Evolutionary conservation across 2,888 invertebrate species (phyloP).

Genomic region (Mechanitis mazaeus): DNA sequence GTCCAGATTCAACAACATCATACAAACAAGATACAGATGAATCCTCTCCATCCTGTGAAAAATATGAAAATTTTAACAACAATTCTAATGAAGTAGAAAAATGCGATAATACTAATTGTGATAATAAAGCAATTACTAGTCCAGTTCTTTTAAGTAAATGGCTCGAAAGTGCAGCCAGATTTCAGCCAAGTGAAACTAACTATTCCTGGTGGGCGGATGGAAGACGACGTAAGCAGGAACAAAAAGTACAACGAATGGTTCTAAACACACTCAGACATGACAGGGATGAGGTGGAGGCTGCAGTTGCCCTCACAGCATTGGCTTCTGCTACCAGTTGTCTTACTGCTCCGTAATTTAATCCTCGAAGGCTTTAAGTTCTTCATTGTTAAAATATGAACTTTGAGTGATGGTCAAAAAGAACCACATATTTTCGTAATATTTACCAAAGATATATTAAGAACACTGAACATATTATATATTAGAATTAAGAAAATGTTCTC

Average conservation of each 20-base stretch:
- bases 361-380: slow-evolving; percentile 8
- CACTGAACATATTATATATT: neutral
- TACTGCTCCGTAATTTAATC: slow-evolving; percentile 42
- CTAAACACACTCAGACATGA: slow-evolving; percentile 70
- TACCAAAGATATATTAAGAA: neutral
- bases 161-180: slow-evolving; percentile 85
- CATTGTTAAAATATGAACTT: neutral
- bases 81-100: slow-evolving; percentile 50
- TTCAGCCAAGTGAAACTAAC: slow-evolving; percentile 83
- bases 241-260: slow-evolving; percentile 41
- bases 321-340: slow-evolving; percentile 67
- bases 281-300: slow-evolving; percentile 85
- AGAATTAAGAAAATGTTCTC: neutral
- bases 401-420: too few species aligned
- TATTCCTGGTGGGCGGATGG: slow-evolving; percentile 80
- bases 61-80: slow-evolving; percentile 55
- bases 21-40: slow-evolving; percentile 52
- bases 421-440: too few species aligned
- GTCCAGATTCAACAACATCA: slow-evolving; percentile 46
- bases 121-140: slow-evolving; percentile 55
- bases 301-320: slow-evolving; percentile 83
- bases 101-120: slow-evolving; percentile 36
- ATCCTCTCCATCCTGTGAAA: slow-evolving; percentile 46
- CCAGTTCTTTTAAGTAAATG: slow-evolving; percentile 83
- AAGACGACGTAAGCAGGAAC: slow-evolving; percentile 51